These are phyloP conservation scores for Pachycephus smyrnensis DNA, from an alignment of 2,888 invertebrate species.

Conservation along the genomic window DNA sequence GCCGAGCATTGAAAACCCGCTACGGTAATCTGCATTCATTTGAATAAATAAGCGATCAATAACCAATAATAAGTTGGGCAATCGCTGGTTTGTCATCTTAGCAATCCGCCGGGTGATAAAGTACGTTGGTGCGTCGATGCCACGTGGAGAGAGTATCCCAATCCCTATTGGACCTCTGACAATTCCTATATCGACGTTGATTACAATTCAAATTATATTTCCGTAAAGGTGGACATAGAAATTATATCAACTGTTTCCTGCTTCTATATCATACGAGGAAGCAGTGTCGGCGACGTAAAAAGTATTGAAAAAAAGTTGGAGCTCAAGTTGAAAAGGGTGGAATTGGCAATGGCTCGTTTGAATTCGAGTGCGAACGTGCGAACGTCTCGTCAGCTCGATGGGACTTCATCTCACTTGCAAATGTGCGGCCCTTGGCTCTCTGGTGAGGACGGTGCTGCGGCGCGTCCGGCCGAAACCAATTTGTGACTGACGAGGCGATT, in stretches of 20 bases:
- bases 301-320: too few relatives aligned
- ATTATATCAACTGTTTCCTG: too few relatives aligned
- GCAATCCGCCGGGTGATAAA: constrained; percentile 56
- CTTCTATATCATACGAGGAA: too few relatives aligned
- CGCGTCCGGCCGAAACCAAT: constrained; percentile 53
- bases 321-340: too few relatives aligned
- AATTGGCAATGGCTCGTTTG: too few relatives aligned
- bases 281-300: too few relatives aligned
- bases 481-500: constrained; percentile 65
- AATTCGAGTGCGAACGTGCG: too few relatives aligned
- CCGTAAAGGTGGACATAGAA: too few relatives aligned
- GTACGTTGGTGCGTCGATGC: constrained; percentile 28
- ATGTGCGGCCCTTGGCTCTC: constrained; percentile 30
- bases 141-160: too few relatives aligned
- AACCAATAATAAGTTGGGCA: constrained; percentile 65
- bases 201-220: too few relatives aligned
- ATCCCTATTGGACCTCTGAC: too few relatives aligned
- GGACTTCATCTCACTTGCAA: constrained; percentile 58
- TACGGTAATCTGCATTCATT: constrained; percentile 67
- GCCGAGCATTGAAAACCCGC: constrained; percentile 62
- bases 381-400: constrained; percentile 38
- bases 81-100: constrained; percentile 64
- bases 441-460: constrained; percentile 11
- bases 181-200: too few relatives aligned
- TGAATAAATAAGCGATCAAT: constrained; percentile 67